Evolutionary conservation across 2,113 vertebrate species (phyloP).

Genomic region (Scortum barcoo): DNA sequence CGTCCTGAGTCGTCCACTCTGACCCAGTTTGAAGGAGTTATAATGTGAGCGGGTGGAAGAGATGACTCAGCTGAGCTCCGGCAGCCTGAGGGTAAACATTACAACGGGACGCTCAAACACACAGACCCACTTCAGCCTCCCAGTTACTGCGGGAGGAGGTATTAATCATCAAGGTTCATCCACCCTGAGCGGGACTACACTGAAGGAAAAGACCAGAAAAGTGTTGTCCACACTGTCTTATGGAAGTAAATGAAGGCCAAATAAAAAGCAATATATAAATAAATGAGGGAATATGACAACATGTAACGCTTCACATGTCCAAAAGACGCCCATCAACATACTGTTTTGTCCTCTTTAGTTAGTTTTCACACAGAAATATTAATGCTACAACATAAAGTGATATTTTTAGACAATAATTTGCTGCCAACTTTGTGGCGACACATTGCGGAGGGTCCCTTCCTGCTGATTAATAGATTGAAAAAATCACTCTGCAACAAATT

Average conservation of each 20-base stretch:
- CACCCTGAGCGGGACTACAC: not conserved
- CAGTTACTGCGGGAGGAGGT: not conserved
- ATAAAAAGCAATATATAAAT: not conserved
- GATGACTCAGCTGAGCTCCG: slow-evolving; percentile 66
- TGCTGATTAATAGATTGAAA: not conserved
- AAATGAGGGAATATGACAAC: not conserved
- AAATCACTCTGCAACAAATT: not conserved
- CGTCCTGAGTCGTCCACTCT: not conserved
- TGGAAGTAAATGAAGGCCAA: not conserved
- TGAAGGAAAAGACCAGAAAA: too few species aligned
- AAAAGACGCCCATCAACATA: too few species aligned
- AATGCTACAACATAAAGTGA: not conserved
- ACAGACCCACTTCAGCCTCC: slow-evolving; percentile 12
- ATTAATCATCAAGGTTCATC: not conserved
- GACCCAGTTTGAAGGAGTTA: slow-evolving; percentile 33
- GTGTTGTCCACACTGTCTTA: too few species aligned
- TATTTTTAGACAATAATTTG: not conserved
- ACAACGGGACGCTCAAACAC: slow-evolving; percentile 14
- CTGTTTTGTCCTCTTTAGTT: not conserved
- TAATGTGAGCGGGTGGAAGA: slow-evolving; percentile 23
- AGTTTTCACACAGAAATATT: not conserved
- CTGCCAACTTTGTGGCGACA: not conserved
- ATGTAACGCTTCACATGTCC: not conserved
- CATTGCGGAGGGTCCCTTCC: not conserved
- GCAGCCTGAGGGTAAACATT: slow-evolving; percentile 43